Evolutionary conservation across 1,140 invertebrate genomes (phyloP).

Genomic region (Armadillidium nasatum): DNA sequence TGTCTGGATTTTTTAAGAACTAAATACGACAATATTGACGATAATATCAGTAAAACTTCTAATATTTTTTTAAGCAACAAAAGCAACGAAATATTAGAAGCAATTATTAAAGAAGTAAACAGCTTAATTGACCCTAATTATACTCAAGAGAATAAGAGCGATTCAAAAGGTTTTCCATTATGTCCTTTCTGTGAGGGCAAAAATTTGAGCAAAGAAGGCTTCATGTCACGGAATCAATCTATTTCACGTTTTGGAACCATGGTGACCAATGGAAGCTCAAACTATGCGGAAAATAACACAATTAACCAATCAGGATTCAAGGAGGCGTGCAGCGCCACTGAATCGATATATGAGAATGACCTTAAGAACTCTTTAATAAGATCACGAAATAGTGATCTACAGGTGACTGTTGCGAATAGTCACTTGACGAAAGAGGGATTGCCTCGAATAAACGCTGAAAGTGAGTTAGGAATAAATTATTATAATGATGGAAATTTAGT

Average conservation of each 20-base stretch:
- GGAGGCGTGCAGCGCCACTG: background rate
- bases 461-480: background rate
- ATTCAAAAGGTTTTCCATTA: background rate
- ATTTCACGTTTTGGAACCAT: background rate
- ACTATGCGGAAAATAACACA: background rate
- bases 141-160: background rate
- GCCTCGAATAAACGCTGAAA: too few species aligned
- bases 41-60: too few species aligned
- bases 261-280: background rate
- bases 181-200: background rate
- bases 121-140: too few species aligned
- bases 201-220: background rate
- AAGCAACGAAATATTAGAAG: too few species aligned
- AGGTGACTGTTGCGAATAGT: background rate
- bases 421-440: background rate
- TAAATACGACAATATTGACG: background rate
- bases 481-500: too few species aligned
- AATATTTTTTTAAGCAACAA: too few species aligned
- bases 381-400: background rate
- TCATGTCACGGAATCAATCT: background rate
- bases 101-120: too few species aligned
- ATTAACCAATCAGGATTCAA: background rate
- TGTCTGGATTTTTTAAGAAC: background rate
- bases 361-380: background rate
- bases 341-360: background rate